Conservation (phyloP, 2,113 vertebrate genomes). For the Onychostoma macrolepis region DNA sequence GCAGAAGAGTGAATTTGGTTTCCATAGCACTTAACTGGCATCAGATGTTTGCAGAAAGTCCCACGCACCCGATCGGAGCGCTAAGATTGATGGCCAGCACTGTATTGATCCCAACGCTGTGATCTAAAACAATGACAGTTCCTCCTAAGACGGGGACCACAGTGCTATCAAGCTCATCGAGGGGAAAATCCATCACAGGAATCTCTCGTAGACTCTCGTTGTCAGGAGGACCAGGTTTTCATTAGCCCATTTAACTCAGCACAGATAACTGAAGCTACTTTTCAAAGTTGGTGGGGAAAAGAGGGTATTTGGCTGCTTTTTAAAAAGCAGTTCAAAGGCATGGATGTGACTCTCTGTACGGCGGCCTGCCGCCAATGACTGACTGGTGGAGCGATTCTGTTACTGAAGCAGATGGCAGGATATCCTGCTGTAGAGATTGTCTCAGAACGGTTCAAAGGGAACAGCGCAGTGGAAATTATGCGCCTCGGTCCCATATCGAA, state of each 20-base stretch:
- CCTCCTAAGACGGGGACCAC: conserved; percentile 11
- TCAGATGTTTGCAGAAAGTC: conserved; percentile 41
- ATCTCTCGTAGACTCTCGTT: conserved; percentile 38
- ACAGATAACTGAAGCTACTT: conserved; percentile 66
- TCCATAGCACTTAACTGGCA: conserved; percentile 43
- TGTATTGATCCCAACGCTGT: conserved; percentile 37
- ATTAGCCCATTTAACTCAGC: conserved; percentile 65
- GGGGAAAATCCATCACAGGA: conserved; percentile 26
- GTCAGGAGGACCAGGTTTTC: conserved; percentile 62
- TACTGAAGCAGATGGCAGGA: conserved; percentile 67
- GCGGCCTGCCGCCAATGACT: conserved; percentile 82
- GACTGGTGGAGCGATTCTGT: conserved; percentile 60
- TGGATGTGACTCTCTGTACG: conserved; percentile 77
- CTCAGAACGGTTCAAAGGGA: conserved; percentile 62
- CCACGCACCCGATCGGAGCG: not conserved
- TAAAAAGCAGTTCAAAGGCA: conserved; percentile 57
- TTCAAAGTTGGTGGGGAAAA: conserved; percentile 59
- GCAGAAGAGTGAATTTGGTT: conserved; percentile 32
- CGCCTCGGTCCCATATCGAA: conserved; percentile 52
- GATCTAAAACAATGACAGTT: conserved; percentile 28
- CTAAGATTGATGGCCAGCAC: conserved; percentile 18
- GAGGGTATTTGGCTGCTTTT: conserved; percentile 60
- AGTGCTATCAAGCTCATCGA: conserved; percentile 36
- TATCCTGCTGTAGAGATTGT: conserved; percentile 66
- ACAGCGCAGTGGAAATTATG: conserved; percentile 48